Base-by-base conservation (phyloP, 2,797 vertebrate species). In the Meda fulgida region DNA sequence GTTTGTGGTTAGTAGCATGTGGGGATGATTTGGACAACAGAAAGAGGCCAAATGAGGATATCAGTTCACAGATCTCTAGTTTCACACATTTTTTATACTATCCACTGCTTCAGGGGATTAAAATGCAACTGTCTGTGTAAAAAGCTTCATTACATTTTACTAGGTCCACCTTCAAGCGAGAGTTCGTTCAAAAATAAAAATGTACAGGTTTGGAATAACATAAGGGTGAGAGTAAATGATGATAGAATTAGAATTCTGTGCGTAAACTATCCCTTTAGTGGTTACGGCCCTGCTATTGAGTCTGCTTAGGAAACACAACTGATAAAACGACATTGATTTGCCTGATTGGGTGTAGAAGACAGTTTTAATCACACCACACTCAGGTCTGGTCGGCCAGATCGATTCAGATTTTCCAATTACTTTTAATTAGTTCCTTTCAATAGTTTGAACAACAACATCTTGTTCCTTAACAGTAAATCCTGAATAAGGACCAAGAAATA, bases 381-480 rank as follows among this genome's bases (percentile, higher is more conserved):
- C 67, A 63, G 66, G n/a, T 75, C 53, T 18, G 10, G 65, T 81
- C 40, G 29, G 71, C 21, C 67, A 81, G 81, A 85, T 84, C 75
- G 60, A 88, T 84, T 84, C 40, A 69, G 65, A 80, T 89, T 86
- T 85, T 87, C 85, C 83, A 88, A 87, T 88, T 86, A 84, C 72
- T 78, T 85, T 87, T 80, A 89, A 88, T 90, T 88, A 87, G 85
- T 84, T 78, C 67, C 31, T 60, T 80, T 88, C 69, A 71, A 87
- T 88, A 78, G 36, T 81, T 78, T 75, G 36, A 1, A 43, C 0
- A 14, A 13, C 1, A 58, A 60, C 70, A 81, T 55, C 36, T 65
- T 79, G 53, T 70, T 81, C 69, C 84, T 75, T 16, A 84, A 78
- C 63, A 81, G 38, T 87, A 85, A 85, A 89, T 83, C 85, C 72